Conservation (phyloP, 2,797 vertebrate genomes). For the Hemitrygon akajei region DNA sequence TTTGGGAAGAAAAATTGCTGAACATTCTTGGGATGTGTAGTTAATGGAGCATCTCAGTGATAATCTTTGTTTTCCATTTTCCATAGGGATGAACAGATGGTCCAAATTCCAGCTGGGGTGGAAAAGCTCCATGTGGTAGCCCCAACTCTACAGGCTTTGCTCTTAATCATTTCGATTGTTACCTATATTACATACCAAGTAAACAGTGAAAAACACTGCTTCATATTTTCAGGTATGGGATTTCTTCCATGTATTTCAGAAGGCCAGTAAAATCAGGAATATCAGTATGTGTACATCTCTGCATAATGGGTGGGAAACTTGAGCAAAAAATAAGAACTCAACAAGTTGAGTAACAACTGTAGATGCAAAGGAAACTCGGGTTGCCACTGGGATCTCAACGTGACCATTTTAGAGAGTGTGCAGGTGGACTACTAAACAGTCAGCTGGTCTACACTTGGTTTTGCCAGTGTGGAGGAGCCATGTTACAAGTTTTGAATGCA, state of each 20-base stretch:
- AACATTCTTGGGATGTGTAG: background rate
- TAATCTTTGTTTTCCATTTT: background rate
- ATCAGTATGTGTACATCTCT: too few relatives aligned
- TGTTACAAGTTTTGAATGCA: too few relatives aligned
- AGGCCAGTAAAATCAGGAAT: background rate
- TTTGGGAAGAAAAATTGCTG: too few relatives aligned
- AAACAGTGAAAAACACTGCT: background rate
- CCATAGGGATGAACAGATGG: background rate
- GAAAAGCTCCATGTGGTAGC: background rate
- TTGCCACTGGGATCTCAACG: too few relatives aligned
- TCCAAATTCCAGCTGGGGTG: background rate
- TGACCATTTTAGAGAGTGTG: too few relatives aligned
- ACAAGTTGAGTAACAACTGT: too few relatives aligned
- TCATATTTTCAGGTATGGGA: background rate
- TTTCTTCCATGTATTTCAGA: background rate
- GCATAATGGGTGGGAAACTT: background rate
- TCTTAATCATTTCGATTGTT: background rate
- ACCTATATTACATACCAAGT: background rate
- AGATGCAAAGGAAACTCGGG: too few relatives aligned
- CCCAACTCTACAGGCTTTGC: background rate
- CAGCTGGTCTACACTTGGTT: too few relatives aligned
- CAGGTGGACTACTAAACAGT: too few relatives aligned
- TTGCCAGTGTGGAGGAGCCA: too few relatives aligned
- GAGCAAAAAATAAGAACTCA: too few relatives aligned
- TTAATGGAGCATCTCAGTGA: background rate